Conservation (phyloP, 1,140 invertebrate genomes). For the Drosophila neocordata region DNA sequence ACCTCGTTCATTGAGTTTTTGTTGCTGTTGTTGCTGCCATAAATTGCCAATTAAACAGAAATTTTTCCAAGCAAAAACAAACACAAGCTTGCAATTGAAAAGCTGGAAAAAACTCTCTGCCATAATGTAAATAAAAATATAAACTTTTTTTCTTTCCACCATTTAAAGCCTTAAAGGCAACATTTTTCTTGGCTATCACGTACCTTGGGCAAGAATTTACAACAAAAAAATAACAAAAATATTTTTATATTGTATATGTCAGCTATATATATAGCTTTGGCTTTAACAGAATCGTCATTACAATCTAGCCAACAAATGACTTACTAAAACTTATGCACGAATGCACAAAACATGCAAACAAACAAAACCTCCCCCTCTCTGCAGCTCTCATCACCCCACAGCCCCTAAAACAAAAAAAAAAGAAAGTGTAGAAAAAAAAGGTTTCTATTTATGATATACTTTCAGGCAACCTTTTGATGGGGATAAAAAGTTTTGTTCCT, state of each 20-base stretch:
- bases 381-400: no score
- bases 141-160: constrained; percentile 29
- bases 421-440: constrained; percentile 22
- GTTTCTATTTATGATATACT: constrained; percentile 7
- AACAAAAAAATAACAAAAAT: constrained; percentile 34
- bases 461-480: constrained; percentile 8
- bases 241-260: background rate
- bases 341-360: constrained; percentile 77
- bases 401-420: no score
- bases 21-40: constrained; percentile 26
- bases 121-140: constrained; percentile 26
- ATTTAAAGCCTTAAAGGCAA: constrained; percentile 38
- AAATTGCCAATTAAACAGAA: constrained; percentile 65
- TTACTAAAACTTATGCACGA: constrained; percentile 78
- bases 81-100: constrained; percentile 26
- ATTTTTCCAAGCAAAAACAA: constrained; percentile 60
- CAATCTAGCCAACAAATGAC: constrained; percentile 66
- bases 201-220: constrained; percentile 28
- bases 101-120: background rate
- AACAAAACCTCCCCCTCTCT: constrained; percentile 2
- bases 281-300: constrained; percentile 69
- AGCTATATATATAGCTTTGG: background rate
- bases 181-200: constrained; percentile 14
- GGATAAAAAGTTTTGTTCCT: constrained; percentile 36
- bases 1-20: constrained; percentile 11